Evolutionary conservation across 2,797 vertebrate genomes (phyloP).

Genomic region (Peromyscus aztecus): DNA sequence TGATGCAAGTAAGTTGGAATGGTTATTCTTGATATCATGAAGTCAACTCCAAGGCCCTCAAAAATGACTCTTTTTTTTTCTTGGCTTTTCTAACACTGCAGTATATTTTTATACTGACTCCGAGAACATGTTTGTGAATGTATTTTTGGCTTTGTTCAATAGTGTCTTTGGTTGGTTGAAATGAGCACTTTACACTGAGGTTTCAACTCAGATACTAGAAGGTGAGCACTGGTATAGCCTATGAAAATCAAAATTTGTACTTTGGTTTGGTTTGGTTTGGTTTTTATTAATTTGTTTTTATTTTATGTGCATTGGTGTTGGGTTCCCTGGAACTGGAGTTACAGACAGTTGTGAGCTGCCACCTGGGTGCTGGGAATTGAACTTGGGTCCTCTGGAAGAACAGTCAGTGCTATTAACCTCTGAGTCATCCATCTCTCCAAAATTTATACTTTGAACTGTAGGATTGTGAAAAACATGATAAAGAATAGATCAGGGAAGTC

Average conservation of each 20-base stretch:
- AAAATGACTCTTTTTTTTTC: neutral
- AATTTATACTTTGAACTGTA: constrained; percentile 7
- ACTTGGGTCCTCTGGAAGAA: too few relatives aligned
- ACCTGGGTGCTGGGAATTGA: too few relatives aligned
- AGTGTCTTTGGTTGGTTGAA: constrained; percentile 12
- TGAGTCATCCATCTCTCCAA: too few relatives aligned
- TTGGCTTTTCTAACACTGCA: neutral
- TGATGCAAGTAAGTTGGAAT: neutral
- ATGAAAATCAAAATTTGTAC: constrained; percentile 49
- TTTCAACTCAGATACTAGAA: neutral
- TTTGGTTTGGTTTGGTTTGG: neutral
- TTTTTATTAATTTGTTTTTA: too few relatives aligned
- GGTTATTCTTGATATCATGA: neutral
- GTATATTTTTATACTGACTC: constrained; percentile 4
- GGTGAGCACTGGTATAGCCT: neutral
- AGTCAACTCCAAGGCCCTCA: neutral
- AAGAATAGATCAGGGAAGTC: neutral
- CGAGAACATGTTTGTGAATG: constrained; percentile 49
- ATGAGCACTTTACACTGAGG: constrained; percentile 11
- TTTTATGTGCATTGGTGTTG: too few relatives aligned
- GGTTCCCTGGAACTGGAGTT: too few relatives aligned
- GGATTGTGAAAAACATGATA: neutral
- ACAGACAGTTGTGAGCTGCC: too few relatives aligned
- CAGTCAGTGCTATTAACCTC: too few relatives aligned
- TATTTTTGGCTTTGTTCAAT: neutral